Evolutionary conservation across 2,113 vertebrate species (phyloP).

Genomic region (Macaca mulatta): DNA sequence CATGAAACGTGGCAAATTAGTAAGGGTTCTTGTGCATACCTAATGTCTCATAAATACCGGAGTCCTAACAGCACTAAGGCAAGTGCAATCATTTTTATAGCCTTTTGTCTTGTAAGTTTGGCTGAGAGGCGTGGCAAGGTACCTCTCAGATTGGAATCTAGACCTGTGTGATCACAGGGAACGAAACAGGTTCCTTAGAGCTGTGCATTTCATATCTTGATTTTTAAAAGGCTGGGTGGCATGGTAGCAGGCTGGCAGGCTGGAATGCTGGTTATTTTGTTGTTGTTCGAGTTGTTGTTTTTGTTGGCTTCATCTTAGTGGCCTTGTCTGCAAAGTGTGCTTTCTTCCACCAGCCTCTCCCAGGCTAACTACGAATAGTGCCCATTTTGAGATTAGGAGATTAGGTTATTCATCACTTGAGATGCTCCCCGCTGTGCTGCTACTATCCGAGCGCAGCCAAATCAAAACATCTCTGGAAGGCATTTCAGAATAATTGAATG

Average conservation of each 20-base stretch:
- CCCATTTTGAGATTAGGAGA: conserved; percentile 99
- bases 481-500: conserved; percentile 97
- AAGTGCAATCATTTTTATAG: conserved; percentile 75
- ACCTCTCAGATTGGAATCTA: conserved; percentile 69
- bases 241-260: not conserved
- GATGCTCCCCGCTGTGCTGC: conserved; percentile 90
- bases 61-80: conserved; percentile 68
- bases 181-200: conserved; percentile 55
- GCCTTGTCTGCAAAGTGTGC: conserved; percentile 72
- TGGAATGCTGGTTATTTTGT: conserved; percentile 15
- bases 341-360: conserved; percentile 90
- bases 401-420: conserved; percentile 98
- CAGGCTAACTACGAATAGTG: conserved; percentile 89
- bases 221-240: conserved; percentile 80
- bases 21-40: conserved; percentile 81
- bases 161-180: conserved; percentile 62
- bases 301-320: conserved; percentile 81
- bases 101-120: conserved; percentile 84
- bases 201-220: conserved; percentile 77
- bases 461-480: conserved; percentile 99
- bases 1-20: conserved; percentile 76
- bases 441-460: conserved; percentile 91
- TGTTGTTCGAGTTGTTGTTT: conserved; percentile 70
- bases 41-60: conserved; percentile 78
- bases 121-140: conserved; percentile 68